Evolutionary conservation across 1,140 invertebrate genomes (phyloP), one percentile per base, ranked within the genome.

Genomic region (Atopsyche davidsoni): DNA sequence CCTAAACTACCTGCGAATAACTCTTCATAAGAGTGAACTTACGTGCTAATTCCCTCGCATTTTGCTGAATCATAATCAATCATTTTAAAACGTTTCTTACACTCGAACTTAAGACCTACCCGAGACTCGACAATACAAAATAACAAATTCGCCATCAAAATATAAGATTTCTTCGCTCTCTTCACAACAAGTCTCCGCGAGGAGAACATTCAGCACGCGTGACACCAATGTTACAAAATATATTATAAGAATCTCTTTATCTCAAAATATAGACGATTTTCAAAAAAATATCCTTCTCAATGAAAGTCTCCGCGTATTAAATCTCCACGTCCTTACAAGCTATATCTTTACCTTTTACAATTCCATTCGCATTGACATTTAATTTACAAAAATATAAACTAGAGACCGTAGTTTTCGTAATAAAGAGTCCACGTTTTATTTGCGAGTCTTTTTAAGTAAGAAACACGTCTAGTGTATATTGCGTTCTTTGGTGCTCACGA

Each of bases 1-100:
- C 72, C 68, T 74, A 74, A 67, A 73, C 70, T 73, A 73, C 68
- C 66, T 73, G 69, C 70, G 67, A 70, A 71, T 35, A 68, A 67
- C 72, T 73, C 72, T 75, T 73, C 72, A 67, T 65, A 71, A 75
- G 72, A 73, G 72, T 60, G 65, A 68, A 70, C 72, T 74, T 74
- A 74, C 65, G 62, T 35, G 49, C 72, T 74, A 74, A 44, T 55
- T 55, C 52, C 53, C 67, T 71, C 67, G 68, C 70, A 70, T 17
- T 72, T 69, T 64, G 24, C 50, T 46, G 35, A 57, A 57, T 46
- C 48, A 25, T 18, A 40, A 6, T 44, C 43, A 23, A 18, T 21
- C 25, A 46, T 57, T 57, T 57, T 47, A 46, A 57, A 57, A 57
- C 55, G 49, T 44, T 57, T 48, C 46, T 57, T 57, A 53, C 19